A percentile compares a stretch with the other conserved stretches of the same genome.
Evolutionary conservation across 2,888 invertebrate genomes (phyloP).

Genomic region (Prosapia bicincta): DNA sequence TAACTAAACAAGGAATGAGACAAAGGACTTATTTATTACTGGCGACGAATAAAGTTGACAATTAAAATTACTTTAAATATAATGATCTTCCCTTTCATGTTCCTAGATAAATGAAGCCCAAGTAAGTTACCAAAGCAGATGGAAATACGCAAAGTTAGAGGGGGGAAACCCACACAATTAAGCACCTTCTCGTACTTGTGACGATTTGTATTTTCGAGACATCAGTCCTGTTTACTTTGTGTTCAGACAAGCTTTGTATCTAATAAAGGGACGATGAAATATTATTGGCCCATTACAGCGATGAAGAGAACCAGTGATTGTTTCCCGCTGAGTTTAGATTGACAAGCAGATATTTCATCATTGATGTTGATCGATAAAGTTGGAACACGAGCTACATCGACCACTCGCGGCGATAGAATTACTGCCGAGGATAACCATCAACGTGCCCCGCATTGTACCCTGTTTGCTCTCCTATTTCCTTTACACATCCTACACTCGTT

Average conservation of each 20-base stretch:
- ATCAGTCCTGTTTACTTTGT: background rate
- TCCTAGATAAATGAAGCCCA: no score
- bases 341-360: background rate
- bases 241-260: background rate
- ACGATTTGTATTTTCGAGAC: no score
- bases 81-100: no score
- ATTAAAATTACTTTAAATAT: no score
- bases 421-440: background rate
- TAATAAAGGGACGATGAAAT: background rate
- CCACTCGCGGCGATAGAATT: background rate
- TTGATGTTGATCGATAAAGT: background rate
- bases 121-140: no score
- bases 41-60: no score
- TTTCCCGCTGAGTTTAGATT: background rate
- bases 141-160: no score
- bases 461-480: background rate
- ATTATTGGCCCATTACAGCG: background rate
- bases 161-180: no score
- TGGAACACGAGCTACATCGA: background rate
- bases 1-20: no score
- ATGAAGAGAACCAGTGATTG: background rate
- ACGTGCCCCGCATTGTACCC: background rate
- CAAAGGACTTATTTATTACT: no score
- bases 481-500: no score
- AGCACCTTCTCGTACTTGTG: no score